These are phyloP conservation scores for Panagrolaimus sp. DNA, from an alignment of 1,140 invertebrate genomes.

Conservation along the genomic window DNA sequence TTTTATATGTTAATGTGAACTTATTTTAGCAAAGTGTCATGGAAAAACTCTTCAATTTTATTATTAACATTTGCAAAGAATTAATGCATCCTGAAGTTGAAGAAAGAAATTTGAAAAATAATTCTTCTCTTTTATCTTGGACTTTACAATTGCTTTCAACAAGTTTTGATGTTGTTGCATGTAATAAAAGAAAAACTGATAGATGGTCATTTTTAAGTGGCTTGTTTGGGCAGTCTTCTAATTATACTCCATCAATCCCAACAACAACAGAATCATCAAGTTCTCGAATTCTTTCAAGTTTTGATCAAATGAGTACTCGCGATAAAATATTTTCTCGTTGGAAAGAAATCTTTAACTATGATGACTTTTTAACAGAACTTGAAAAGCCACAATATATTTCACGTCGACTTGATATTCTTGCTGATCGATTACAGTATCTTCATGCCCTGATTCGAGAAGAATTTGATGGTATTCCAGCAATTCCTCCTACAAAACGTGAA, in stretches of 20 bases:
- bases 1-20: no score
- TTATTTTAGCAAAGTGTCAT: background rate
- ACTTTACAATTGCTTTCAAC: background rate
- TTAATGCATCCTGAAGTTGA: background rate
- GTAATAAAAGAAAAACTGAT: constrained; percentile 8
- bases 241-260: background rate
- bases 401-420: background rate
- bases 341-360: background rate
- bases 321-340: background rate
- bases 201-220: constrained; percentile 14
- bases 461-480: background rate
- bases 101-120: background rate
- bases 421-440: background rate
- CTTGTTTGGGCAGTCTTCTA: background rate
- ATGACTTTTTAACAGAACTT: constrained; percentile 6
- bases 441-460: background rate
- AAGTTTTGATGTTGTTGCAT: background rate
- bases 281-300: background rate
- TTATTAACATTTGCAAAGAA: background rate
- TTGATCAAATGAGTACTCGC: background rate
- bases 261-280: background rate
- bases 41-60: constrained; percentile 11
- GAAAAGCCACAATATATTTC: constrained; percentile 3
- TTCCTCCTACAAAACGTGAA: background rate
- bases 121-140: background rate